These are phyloP conservation scores for Mohoua ochrocephala DNA, from an alignment of 2,113 vertebrate species.

Conservation along the genomic window DNA sequence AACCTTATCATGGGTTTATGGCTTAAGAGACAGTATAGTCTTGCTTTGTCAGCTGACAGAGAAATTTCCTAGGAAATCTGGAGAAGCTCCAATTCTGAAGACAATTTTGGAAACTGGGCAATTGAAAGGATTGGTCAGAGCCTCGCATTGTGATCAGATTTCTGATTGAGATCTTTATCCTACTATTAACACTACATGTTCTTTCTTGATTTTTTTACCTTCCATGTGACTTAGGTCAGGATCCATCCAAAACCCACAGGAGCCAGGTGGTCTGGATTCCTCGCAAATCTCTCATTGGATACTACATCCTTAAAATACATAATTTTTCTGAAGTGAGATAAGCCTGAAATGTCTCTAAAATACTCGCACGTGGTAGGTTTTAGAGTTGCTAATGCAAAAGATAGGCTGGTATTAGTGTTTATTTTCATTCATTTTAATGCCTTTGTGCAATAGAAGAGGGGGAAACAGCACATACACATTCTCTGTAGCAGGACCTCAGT, in stretches of 20 bases:
- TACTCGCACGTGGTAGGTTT: accelerated
- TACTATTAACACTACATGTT: neutral
- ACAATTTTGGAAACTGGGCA: neutral
- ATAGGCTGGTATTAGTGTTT: neutral
- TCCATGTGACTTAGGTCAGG: neutral
- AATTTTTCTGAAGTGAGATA: neutral
- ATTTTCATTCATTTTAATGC: neutral
- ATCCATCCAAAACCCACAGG: neutral
- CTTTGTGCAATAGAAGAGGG: neutral
- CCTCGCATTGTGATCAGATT: neutral
- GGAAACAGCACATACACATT: neutral
- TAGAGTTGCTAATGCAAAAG: neutral
- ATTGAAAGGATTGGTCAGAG: neutral
- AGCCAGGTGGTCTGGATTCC: neutral
- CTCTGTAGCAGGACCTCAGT: neutral
- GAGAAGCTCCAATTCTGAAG: neutral
- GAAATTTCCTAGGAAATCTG: neutral
- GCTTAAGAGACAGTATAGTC: neutral
- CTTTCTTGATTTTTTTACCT: neutral
- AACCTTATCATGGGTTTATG: neutral
- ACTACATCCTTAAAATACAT: neutral
- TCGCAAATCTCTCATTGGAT: neutral
- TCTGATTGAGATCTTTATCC: neutral
- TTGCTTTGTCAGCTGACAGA: neutral
- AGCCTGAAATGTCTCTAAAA: neutral